Base-by-base conservation (phyloP, 2,888 invertebrate species). In the Aleiodes testaceus region DNA sequence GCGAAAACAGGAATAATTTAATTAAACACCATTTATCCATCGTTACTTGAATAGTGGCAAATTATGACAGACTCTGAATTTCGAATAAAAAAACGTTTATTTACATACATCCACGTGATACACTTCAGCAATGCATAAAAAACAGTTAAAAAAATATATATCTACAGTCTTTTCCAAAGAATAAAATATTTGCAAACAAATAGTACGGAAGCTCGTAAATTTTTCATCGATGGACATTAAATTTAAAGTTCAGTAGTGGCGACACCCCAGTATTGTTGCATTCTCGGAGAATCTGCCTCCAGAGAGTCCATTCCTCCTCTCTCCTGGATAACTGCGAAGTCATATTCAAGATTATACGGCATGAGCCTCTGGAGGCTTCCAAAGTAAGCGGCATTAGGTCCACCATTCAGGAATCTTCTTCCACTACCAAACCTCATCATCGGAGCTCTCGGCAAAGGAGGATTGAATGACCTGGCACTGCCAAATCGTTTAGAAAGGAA, bases 181-280 rank as follows among this genome's bases (percentile, higher is more conserved):
- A 26, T 2, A 55, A 49, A n/a, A 65, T 67, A 53, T 30, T 12
- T 12, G 26, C 2, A 16, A 42, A 49, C 12, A 55, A 11, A 30
- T 26, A n/a, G 14, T 26, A 42, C 44, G 36, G n/a, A n/a, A n/a
- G n/a, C n/a, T n/a, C n/a, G n/a, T 36, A 6, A 11, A 36, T 36
- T 36, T 6, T 36, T 9, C 1, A 9, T 36, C 9, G 36, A 36
- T 14, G 50, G 3, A 11, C 18, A n/a, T n/a, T 2, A 26, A 59
- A 55, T 75, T 90, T 90, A 95, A 77, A 96, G 87, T 87, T 95
- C 95, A 0, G 95, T 96, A 1, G 95, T 95, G 12, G 95, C 95
- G 55, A 96, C 95, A 65, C 95, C 95, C 96, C 96, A 96, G 87
- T 96, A 96, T 81, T 95, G 95, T 79, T 95, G 94, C 94, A 96